Base-by-base conservation (phyloP, 2,113 vertebrate species). In the Tympanuchus pallidicinctus region DNA sequence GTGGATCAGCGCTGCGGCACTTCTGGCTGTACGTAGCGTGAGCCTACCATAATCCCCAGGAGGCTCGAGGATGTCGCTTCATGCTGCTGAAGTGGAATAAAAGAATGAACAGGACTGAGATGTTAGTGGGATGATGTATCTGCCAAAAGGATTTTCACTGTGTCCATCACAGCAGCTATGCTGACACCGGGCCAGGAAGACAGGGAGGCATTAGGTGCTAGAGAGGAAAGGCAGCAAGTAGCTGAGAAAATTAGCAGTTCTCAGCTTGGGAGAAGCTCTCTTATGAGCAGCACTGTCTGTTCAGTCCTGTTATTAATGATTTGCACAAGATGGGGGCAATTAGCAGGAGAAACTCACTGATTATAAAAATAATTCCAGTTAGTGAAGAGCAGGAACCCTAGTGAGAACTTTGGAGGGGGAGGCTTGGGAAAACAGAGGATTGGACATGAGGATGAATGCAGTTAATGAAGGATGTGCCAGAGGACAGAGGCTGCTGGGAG, bases 321-420 rank as follows among this genome's bases (percentile, higher is more conserved):
- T 47, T 50, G 56, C 82, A 28, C 38, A 30, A 56, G 28, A 77
- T 28, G 36, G 8, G 11, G 34, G 10, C 72, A 73, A 80, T 92
- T 90, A 95, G 47, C 65, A 67, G 28, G 9, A 82, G 61, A 80
- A 90, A 67, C 45, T 86, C 86, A 50, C 4, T 50, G 82, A 42
- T 64, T 69, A 56, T 48, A 38, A 90, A 91, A 78, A 10, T 27
- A 57, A 21, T 84, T 60, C 22, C 25, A 30, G 45, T 48, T 36
- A 60, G 13, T 22, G 18, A 79, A 74, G 38, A 70, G 63, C 66
- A 78, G 76, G 13, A 30, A 54, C 17, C 45, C 24, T 18, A 17
- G 38, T 40, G 69, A 73, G 71, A 52, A 36, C 30, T 34, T 40
- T 30, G 57, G 50, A 60, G 19, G 6, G 63, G 24, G 8, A 7